Evolutionary conservation across 2,113 vertebrate species (phyloP).

Genomic region (Hippocampus barbouri): DNA sequence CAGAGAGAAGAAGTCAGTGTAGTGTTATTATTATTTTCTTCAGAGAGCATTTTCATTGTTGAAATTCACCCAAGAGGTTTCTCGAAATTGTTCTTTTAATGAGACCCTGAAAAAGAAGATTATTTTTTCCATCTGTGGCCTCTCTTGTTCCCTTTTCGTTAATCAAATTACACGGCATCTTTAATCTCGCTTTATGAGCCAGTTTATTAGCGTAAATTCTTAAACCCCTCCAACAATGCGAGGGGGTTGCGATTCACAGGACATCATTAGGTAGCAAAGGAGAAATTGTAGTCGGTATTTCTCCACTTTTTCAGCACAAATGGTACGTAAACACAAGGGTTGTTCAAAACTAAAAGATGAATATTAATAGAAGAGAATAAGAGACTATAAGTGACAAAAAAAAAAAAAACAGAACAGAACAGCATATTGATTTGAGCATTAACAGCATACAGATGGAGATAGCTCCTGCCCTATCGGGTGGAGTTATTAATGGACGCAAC

Average conservation of each 20-base stretch:
- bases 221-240: conserved; percentile 59
- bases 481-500: conserved; percentile 64
- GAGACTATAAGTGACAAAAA: conserved; percentile 41
- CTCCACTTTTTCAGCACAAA: conserved; percentile 42
- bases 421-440: conserved; percentile 37
- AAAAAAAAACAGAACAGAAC: conserved; percentile 44
- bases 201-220: conserved; percentile 69
- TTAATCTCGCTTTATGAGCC: conserved; percentile 71
- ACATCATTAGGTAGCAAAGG: conserved; percentile 40
- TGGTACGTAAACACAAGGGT: conserved; percentile 13
- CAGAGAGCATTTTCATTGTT: conserved; percentile 35
- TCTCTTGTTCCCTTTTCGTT: conserved; percentile 59
- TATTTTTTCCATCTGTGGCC: conserved; percentile 67
- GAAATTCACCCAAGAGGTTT: conserved; percentile 61
- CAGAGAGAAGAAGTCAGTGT: conserved; percentile 8
- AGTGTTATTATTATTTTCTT: background rate
- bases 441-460: conserved; percentile 22
- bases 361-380: background rate
- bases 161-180: conserved; percentile 71
- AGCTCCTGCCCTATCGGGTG: conserved; percentile 40
- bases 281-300: conserved; percentile 29
- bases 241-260: conserved; percentile 62
- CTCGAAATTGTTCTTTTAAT: conserved; percentile 71
- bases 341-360: background rate
- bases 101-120: conserved; percentile 71